Evolutionary conservation across 1,140 invertebrate species (phyloP).

Genomic region (Brachystomella parvula): DNA sequence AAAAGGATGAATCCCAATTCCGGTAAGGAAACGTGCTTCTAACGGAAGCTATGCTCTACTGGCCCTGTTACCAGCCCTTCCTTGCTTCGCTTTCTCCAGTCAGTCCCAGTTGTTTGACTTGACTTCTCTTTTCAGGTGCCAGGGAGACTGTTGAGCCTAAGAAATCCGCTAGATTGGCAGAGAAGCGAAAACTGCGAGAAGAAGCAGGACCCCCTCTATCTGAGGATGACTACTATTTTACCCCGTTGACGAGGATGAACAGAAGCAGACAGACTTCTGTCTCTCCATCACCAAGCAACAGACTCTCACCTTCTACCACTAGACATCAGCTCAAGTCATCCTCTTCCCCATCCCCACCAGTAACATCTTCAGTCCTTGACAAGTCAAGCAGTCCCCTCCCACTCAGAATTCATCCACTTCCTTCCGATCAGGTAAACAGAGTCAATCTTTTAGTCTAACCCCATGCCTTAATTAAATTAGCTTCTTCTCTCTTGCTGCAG

Average conservation of each 20-base stretch:
- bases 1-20: too few relatives aligned
- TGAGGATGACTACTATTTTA: conserved; percentile 12
- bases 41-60: too few relatives aligned
- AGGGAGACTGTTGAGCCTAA: conserved; percentile 11
- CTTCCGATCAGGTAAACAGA: background rate
- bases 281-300: background rate
- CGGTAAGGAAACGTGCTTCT: too few relatives aligned
- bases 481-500: too few relatives aligned
- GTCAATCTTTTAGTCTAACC: too few relatives aligned
- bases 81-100: too few relatives aligned
- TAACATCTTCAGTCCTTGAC: background rate
- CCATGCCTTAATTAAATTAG: too few relatives aligned
- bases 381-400: background rate
- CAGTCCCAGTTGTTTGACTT: too few relatives aligned
- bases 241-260: background rate
- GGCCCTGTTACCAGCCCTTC: too few relatives aligned
- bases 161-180: conserved; percentile 21
- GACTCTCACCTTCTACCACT: background rate
- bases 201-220: conserved; percentile 9
- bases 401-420: background rate
- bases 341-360: background rate
- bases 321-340: background rate
- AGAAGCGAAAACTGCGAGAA: conserved; percentile 19
- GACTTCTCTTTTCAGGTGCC: too few relatives aligned
- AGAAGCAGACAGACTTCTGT: background rate